Conservation (phyloP, 2,797 vertebrate species). For the Rhinella marina region DNA sequence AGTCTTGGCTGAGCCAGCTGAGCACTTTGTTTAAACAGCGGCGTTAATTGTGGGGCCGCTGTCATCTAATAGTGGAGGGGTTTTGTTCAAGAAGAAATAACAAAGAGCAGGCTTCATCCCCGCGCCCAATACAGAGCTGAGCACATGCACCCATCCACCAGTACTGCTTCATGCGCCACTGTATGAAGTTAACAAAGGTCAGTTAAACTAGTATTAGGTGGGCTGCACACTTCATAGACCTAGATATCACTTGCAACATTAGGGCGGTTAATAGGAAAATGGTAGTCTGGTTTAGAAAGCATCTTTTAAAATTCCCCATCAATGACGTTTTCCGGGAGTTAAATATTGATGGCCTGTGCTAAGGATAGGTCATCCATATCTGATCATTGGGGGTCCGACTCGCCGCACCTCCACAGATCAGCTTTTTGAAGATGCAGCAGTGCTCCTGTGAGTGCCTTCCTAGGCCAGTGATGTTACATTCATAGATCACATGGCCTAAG, state of each 20-base stretch:
- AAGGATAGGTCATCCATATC: no score
- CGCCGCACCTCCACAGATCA: no score
- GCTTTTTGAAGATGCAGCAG: no score
- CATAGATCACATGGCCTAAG: no score
- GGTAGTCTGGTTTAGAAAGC: not conserved
- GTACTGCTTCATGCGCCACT: not conserved
- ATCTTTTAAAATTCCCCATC: no score
- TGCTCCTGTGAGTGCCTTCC: no score
- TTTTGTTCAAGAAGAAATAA: not conserved
- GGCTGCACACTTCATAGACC: not conserved
- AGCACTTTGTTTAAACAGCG: conserved; percentile 21
- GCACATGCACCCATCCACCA: not conserved
- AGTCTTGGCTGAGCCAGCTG: conserved; percentile 14
- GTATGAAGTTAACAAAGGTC: not conserved
- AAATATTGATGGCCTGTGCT: no score
- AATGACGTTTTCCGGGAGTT: no score
- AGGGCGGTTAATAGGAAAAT: not conserved
- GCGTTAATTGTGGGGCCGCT: not conserved
- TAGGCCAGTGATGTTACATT: no score
- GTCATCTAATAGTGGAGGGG: conserved; percentile 9
- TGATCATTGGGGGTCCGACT: no score
- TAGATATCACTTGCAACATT: not conserved
- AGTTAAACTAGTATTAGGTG: not conserved
- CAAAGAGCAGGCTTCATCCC: conserved; percentile 3
- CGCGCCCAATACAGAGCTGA: not conserved